Evolutionary conservation across 2,888 invertebrate species (phyloP).

Genomic region (Plutella xylostella): DNA sequence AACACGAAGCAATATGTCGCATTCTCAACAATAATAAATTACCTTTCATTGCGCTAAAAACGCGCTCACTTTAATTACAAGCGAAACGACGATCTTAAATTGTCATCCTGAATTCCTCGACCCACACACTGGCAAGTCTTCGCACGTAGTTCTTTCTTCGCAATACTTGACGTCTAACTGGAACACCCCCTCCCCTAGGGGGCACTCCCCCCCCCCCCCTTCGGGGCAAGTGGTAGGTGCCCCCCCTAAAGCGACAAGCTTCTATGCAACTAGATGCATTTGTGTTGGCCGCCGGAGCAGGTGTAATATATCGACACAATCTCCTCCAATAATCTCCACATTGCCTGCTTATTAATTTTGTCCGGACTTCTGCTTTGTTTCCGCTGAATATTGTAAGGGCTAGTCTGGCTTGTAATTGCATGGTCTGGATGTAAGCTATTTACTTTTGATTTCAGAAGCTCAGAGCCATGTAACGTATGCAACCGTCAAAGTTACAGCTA

Average conservation of each 20-base stretch:
- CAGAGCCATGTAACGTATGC: not conserved
- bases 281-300: conserved; percentile 9
- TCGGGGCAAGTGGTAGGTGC: conserved; percentile 11
- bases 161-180: conserved; percentile 13
- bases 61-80: conserved; percentile 5
- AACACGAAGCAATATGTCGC: not conserved
- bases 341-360: conserved; percentile 4
- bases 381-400: no score
- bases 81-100: not conserved
- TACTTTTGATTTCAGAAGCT: not conserved
- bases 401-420: no score
- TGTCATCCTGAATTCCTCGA: conserved; percentile 3
- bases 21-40: no score
- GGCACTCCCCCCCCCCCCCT: conserved; percentile 4
- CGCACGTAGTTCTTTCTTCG: conserved; percentile 12
- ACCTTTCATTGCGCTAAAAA: not conserved
- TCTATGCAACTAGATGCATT: conserved; percentile 13
- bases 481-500: not conserved
- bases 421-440: no score
- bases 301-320: conserved; percentile 12
- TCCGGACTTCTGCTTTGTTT: not conserved
- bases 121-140: conserved; percentile 8
- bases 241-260: conserved; percentile 8
- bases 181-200: conserved; percentile 7
- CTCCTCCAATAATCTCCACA: conserved; percentile 8